Evolutionary conservation across 2,888 invertebrate genomes (phyloP), one percentile per base, ranked within the genome.

Genomic region (Criorhina ranunculi): DNA sequence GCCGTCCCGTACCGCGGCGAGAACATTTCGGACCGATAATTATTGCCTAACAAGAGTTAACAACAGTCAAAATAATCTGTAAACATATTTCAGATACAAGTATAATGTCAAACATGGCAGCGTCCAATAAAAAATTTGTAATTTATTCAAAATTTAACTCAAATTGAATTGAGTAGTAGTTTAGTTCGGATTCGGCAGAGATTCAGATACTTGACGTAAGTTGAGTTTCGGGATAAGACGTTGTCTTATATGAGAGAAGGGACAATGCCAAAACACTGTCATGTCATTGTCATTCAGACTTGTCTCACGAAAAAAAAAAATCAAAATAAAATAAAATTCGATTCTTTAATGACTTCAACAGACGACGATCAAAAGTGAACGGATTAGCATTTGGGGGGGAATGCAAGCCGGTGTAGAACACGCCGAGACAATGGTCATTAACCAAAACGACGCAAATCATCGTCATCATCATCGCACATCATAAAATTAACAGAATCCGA

Each of bases 21-120:
- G 73, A 67, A 70, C 75, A 70, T 80, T 83, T 62, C 72, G 83
- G 72, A 70, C 53, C 40, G 57, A 80, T 70, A 80, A 85, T 85
- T 70, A 80, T 80, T 80, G 80, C 80, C 85, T 60, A 85, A 85
- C 85, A 85, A 85, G 80, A 85, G 80, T 79, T 85, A 85, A 85
- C 83, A 85, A 85, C 83, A 79, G 75, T 85, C 85, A 85, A 85
- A 85, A 85, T 85, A 85, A 85, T 85, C 85, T 85, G 85, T 85
- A 70, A 85, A 85, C 85, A 85, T 85, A 80, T 85, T 85, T 85
- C 66, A 76, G 85, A 80, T 70, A 85, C 79, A 79, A 60, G 72
- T 55, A 55, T 51, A 85, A 75, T 85, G 85, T 85, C 83, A 79
- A 79, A 73, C 75, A 80, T 80, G 85, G 62, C 75, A 64, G 67